Evolutionary conservation across 2,113 vertebrate species (phyloP).

Genomic region (Plestiodon gilberti): DNA sequence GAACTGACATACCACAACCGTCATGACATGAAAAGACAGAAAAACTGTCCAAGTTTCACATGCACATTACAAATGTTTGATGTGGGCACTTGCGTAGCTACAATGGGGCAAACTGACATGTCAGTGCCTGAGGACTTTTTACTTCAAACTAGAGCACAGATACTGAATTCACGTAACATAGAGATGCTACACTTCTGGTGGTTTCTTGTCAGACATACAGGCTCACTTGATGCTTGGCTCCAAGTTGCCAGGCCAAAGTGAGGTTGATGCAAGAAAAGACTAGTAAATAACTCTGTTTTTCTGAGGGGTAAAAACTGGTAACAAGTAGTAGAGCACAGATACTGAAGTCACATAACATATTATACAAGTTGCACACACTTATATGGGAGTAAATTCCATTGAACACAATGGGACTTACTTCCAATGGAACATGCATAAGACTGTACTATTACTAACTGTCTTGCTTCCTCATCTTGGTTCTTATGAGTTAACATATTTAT

Average conservation of each 20-base stretch:
- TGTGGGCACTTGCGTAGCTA: too few species aligned
- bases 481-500: background rate
- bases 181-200: background rate
- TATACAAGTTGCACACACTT: background rate
- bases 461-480: background rate
- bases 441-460: background rate
- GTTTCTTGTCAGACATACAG: background rate
- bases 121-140: too few species aligned
- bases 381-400: too few species aligned
- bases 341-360: background rate
- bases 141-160: too few species aligned
- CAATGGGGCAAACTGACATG: too few species aligned
- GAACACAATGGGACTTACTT: too few species aligned
- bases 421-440: too few species aligned
- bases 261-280: background rate
- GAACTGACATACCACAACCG: too few species aligned
- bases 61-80: too few species aligned
- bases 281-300: background rate
- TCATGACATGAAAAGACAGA: too few species aligned
- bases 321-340: background rate
- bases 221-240: background rate
- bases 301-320: background rate
- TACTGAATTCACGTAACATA: too few species aligned
- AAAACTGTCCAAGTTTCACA: too few species aligned
- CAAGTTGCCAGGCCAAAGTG: background rate